Conservation (phyloP, 2,113 vertebrate genomes). For the Mus pahari region DNA sequence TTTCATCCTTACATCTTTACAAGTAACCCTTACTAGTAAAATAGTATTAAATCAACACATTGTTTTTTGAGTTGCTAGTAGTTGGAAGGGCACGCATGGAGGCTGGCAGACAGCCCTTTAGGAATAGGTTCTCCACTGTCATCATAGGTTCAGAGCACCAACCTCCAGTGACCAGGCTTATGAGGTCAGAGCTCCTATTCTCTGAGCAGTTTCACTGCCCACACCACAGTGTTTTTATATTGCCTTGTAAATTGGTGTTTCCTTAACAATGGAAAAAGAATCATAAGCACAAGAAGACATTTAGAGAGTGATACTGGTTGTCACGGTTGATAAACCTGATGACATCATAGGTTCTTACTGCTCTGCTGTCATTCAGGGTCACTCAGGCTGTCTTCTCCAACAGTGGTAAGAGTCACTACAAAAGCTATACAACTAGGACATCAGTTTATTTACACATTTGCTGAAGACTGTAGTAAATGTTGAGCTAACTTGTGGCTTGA, state of each 20-base stretch:
- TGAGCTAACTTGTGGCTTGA: not conserved
- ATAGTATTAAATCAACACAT: constrained; percentile 1
- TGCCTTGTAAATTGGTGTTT: constrained; percentile 27
- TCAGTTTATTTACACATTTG: not conserved
- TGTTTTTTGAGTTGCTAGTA: not conserved
- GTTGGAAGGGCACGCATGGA: not conserved
- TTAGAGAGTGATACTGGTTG: not conserved
- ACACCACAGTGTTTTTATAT: not conserved
- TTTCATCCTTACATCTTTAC: not conserved
- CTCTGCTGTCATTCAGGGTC: not conserved
- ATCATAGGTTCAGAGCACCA: not conserved
- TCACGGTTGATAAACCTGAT: constrained; percentile 25
- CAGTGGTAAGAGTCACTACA: not conserved
- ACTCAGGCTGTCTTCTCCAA: not conserved
- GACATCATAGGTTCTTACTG: not conserved
- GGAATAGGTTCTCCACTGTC: not conserved
- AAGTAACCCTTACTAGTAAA: constrained; percentile 13
- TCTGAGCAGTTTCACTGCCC: not conserved
- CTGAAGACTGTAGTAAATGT: constrained; percentile 10
- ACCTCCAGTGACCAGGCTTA: not conserved
- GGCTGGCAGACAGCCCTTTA: not conserved
- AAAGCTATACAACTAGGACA: not conserved
- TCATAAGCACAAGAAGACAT: constrained; percentile 2
- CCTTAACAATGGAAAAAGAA: not conserved
- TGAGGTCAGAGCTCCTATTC: too few relatives aligned